Evolutionary conservation across 2,888 invertebrate genomes (phyloP).

Genomic region (Eupithecia tripunctaria): DNA sequence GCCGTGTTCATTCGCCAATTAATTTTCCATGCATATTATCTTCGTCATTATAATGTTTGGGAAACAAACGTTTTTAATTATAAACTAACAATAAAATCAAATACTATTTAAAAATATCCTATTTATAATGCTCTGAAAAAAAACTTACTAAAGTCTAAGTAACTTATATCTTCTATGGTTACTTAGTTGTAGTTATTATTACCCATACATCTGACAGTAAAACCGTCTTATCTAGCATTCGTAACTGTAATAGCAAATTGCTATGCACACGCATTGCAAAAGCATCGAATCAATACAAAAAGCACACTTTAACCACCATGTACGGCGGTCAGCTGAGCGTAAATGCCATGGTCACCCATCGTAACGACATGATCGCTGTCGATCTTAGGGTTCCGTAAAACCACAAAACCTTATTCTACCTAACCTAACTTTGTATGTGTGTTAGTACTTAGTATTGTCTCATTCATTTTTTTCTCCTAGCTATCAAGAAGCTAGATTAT

Average conservation of each 20-base stretch:
- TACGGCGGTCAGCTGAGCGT: constrained; percentile 75
- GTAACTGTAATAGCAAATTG: constrained; percentile 65
- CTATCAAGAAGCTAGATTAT: not conserved
- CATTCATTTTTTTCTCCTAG: not conserved
- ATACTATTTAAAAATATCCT: no score
- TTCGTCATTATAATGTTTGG: constrained; percentile 1
- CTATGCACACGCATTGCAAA: constrained; percentile 54
- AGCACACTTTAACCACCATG: constrained; percentile 72
- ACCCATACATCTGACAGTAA: constrained; percentile 15
- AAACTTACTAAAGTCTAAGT: not conserved
- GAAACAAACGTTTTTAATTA: not conserved
- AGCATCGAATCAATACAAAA: constrained; percentile 61
- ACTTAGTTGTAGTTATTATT: not conserved
- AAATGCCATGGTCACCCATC: constrained; percentile 83
- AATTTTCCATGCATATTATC: constrained; percentile 27
- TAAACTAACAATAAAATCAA: no score
- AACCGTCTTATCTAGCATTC: constrained; percentile 35
- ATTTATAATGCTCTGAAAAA: not conserved
- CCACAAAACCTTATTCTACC: not conserved
- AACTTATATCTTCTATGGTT: not conserved
- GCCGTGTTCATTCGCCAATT: constrained; percentile 26
- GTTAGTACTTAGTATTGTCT: no score
- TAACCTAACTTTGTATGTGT: no score
- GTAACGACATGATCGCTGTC: constrained; percentile 72
- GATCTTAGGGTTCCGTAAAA: constrained; percentile 51